Conservation (phyloP, 2,797 vertebrate species). For the Denticeps clupeoides region DNA sequence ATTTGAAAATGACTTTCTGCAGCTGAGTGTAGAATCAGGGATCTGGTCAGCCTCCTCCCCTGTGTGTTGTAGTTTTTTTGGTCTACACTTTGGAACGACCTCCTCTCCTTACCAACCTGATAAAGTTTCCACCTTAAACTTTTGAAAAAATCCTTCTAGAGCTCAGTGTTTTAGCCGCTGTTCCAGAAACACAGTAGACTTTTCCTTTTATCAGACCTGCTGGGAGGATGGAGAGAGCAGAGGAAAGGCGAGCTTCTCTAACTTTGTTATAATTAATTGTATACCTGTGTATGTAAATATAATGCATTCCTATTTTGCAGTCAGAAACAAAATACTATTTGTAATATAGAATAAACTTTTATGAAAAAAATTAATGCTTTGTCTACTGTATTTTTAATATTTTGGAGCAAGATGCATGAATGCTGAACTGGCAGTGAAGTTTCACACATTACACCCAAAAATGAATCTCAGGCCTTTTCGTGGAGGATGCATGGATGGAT, state of each 20-base stretch:
- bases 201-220: constrained; percentile 72
- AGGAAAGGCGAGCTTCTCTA: constrained; percentile 99
- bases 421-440: too few species aligned
- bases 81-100: constrained; percentile 33
- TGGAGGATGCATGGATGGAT: too few species aligned
- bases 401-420: constrained; percentile 4
- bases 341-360: constrained; percentile 99
- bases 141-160: constrained; percentile 67
- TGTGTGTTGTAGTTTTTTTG: constrained; percentile 34
- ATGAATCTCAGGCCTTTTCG: too few species aligned
- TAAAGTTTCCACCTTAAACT: constrained; percentile 79
- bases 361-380: constrained; percentile 73
- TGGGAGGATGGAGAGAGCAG: constrained; percentile 70
- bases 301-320: constrained; percentile 99
- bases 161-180: constrained; percentile 85
- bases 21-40: constrained; percentile 27
- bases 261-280: constrained; percentile 99
- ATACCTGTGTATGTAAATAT: constrained; percentile 99
- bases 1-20: too few species aligned
- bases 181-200: constrained; percentile 73
- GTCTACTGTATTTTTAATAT: constrained; percentile 16
- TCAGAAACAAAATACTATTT: constrained; percentile 99
- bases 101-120: constrained; percentile 37
- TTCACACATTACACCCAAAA: too few species aligned
- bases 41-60: constrained; percentile 28